phyloP scores from a whole-genome alignment of 2,113 vertebrate species.

The Thalassarche chlororhynchos region DNA sequence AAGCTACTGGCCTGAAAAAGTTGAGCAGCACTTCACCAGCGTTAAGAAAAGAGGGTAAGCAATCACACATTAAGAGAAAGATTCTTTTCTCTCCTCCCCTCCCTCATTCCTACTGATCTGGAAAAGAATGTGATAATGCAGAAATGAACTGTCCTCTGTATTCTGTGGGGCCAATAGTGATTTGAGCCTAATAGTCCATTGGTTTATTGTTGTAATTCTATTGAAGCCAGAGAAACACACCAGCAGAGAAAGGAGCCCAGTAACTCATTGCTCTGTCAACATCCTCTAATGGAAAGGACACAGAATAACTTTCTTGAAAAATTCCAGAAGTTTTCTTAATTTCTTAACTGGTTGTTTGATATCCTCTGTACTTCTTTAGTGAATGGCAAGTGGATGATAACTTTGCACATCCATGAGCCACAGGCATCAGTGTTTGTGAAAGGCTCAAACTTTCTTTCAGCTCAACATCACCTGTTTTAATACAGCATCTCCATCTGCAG shows the following conservation, averaged over 20 bases:
- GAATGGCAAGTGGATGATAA: background rate
- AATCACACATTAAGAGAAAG: background rate
- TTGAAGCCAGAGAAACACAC: background rate
- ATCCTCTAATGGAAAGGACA: background rate
- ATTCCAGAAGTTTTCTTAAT: background rate
- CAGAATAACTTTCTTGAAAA: background rate
- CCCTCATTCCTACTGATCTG: background rate
- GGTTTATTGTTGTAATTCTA: background rate
- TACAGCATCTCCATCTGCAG: background rate
- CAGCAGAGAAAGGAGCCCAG: background rate
- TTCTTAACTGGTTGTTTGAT: background rate
- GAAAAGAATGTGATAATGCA: background rate
- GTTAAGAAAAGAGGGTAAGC: background rate
- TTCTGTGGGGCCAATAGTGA: background rate
- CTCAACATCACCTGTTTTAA: background rate
- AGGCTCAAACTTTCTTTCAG: background rate
- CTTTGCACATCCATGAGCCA: background rate
- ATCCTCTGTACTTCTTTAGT: background rate
- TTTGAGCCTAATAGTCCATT: background rate
- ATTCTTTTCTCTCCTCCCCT: background rate
- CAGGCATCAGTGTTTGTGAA: background rate
- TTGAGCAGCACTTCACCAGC: background rate
- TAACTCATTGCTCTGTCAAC: background rate
- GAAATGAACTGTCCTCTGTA: background rate
- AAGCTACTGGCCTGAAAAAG: background rate